Percentiles rank a stretch among this genome's conserved stretches.
phyloP scores from a whole-genome alignment of 2,797 vertebrate species.

The Menidia menidia region DNA sequence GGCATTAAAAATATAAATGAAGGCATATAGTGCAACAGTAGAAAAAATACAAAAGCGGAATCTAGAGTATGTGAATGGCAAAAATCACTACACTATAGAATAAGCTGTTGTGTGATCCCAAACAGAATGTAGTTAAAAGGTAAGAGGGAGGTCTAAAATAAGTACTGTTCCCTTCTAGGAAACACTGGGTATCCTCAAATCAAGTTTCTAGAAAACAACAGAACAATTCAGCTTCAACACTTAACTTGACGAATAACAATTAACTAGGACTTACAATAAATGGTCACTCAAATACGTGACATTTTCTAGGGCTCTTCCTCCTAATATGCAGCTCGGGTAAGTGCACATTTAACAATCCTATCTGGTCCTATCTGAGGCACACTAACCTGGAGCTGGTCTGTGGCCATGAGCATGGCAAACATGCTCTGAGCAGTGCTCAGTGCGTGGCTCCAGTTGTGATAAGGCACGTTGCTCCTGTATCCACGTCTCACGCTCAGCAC shows the following conservation, averaged over 20 bases:
- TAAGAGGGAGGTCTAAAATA: constrained; percentile 11
- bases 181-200: neutral
- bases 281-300: neutral
- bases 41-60: neutral
- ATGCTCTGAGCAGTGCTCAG: constrained; percentile 91
- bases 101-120: too few relatives aligned
- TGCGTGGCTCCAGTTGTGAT: constrained; percentile 93
- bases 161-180: constrained; percentile 18
- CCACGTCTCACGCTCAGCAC: constrained; percentile 91
- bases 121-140: constrained; percentile 24
- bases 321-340: neutral
- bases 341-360: neutral
- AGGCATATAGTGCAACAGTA: neutral
- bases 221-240: neutral
- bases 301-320: neutral
- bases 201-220: neutral
- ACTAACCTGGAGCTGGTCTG: constrained; percentile 77
- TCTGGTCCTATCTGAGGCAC: neutral
- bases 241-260: neutral
- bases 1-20: neutral
- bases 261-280: neutral
- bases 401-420: constrained; percentile 90
- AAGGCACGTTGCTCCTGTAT: constrained; percentile 89
- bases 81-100: constrained; percentile 4
- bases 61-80: neutral